A percentile compares a stretch with the other conserved stretches of the same genome.
Evolutionary conservation across 2,797 vertebrate genomes (phyloP).

Genomic region (Uromys caudimaculatus): DNA sequence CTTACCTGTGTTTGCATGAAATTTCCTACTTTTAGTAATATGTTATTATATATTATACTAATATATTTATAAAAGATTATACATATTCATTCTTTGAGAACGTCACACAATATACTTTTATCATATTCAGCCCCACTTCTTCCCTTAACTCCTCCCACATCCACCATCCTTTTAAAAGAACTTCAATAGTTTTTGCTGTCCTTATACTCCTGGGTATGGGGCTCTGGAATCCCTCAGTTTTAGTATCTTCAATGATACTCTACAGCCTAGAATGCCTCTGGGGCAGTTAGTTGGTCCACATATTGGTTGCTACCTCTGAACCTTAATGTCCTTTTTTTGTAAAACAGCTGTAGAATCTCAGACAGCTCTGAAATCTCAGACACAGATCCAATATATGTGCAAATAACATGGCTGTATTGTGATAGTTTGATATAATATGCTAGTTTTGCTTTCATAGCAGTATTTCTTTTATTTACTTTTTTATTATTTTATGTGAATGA

Average conservation of each 20-base stretch:
- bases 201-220: too few species aligned
- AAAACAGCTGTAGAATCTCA: conserved; percentile 37
- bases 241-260: not conserved
- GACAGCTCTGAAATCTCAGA: conserved; percentile 39
- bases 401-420: not conserved
- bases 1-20: not conserved
- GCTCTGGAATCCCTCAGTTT: not conserved
- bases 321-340: conserved; percentile 30
- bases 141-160: not conserved
- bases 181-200: not conserved
- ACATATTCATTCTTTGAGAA: not conserved
- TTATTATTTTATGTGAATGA: not conserved
- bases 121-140: too few species aligned
- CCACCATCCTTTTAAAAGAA: not conserved
- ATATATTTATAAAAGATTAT: not conserved
- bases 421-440: not conserved
- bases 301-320: not conserved
- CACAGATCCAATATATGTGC: not conserved
- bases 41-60: not conserved
- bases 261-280: not conserved
- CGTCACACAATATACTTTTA: not conserved
- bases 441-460: not conserved
- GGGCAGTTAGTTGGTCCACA: not conserved
- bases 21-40: not conserved
- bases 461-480: not conserved